Base-by-base conservation (phyloP, 2,797 vertebrate species). In the Acrocephalus scirpaceus region DNA sequence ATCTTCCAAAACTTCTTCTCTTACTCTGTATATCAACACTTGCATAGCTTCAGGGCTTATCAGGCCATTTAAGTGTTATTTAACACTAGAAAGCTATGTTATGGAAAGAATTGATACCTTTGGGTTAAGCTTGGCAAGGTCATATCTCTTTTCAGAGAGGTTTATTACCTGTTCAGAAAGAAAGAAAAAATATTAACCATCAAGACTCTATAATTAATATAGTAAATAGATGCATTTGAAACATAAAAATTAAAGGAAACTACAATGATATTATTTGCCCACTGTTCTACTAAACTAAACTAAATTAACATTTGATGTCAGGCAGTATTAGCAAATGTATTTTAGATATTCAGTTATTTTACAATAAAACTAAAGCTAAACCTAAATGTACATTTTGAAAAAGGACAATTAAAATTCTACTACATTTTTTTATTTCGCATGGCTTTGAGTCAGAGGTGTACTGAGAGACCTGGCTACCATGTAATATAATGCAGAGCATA, bases 41-140 rank as follows among this genome's bases (percentile, higher is more conserved):
- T 51, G 6, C 21, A 75, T 14, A 75, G 32, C 17, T 83, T 85
- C 34, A 65, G 36, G 51, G 48, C 12, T 93, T 61, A 74, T 25
- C 29, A 76, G 30, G 30, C 16, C 42, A 60, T 56, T 71, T 84
- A 79, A 57, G 34, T 13, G 56, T 18, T 47, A 76, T 58, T 32
- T 62, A 70, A 66, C 40, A 56, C 34, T 50, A 58, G 32, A 36
- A 67, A 87, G 62, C 66, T 25, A 65, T 4, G n/a, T 22, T 42
- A 75, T 22, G 10, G n/a, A 78, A 72, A 47, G 23, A 80, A 60
- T 25, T 15, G 42, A 26, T 98, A 99, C 99, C 99, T 99, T 99
- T 47, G 99, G 98, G 95, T 99, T 99, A 97, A 99, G 99, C 97
- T 98, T 99, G 9, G 98, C 96, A 80, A 99, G 99, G 76, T 99